Evolutionary conservation across 1,140 invertebrate genomes (phyloP).

Genomic region (Leptinotarsa texana): DNA sequence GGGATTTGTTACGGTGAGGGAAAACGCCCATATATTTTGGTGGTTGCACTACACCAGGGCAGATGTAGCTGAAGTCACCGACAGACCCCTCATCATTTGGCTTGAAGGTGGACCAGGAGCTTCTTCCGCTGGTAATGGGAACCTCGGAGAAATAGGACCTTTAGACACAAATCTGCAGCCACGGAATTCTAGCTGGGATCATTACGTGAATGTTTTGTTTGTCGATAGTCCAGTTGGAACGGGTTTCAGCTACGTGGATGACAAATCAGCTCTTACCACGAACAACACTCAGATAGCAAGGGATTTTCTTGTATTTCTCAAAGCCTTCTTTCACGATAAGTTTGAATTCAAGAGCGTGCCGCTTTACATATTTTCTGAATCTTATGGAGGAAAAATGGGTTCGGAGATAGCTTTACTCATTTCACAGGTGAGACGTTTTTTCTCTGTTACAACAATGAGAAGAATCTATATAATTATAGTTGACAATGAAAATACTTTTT

Average conservation of each 20-base stretch:
- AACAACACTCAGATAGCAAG: conserved; percentile 74
- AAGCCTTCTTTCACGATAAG: conserved; percentile 64
- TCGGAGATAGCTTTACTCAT: conserved; percentile 72
- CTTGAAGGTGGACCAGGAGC: conserved; percentile 66
- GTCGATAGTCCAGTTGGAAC: conserved; percentile 90
- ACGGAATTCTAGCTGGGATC: conserved; percentile 76
- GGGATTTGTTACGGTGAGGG: conserved; percentile 69
- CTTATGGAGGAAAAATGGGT: conserved; percentile 91
- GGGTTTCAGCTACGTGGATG: conserved; percentile 82
- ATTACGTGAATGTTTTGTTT: conserved; percentile 76
- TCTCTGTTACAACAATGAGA: too few relatives aligned
- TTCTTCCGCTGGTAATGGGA: conserved; percentile 77
- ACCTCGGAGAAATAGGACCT: conserved; percentile 79
- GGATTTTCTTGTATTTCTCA: conserved; percentile 75
- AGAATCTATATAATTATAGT: too few relatives aligned
- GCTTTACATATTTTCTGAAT: conserved; percentile 82
- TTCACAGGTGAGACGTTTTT: conserved; percentile 58
- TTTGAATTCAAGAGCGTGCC: conserved; percentile 71
- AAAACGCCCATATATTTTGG: conserved; percentile 79
- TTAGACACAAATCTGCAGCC: conserved; percentile 66
- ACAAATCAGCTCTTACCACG: conserved; percentile 59
- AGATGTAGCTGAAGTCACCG: conserved; percentile 59
- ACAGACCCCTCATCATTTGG: conserved; percentile 76
- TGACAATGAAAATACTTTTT: too few relatives aligned
- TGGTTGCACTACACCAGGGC: conserved; percentile 78